Base-by-base conservation (phyloP, 2,888 invertebrate species). In the Mystacides longicornis region DNA sequence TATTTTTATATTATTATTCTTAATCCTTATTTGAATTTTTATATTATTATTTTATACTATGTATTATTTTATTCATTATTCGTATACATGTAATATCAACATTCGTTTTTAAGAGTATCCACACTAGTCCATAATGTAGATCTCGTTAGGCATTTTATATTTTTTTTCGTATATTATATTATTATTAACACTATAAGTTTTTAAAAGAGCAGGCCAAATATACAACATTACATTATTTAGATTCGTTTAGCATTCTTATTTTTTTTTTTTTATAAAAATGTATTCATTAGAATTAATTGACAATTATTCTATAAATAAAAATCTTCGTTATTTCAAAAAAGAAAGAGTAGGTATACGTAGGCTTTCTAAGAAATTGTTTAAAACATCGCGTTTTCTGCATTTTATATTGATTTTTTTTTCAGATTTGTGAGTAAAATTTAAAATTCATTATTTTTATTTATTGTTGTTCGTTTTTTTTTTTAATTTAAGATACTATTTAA, bases 271-370 rank as follows among this genome's bases (percentile, higher is more conserved):
- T 57, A 57, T 59, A 59, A 57, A 57, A n/a, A n/a, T n/a, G n/a
- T n/a, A n/a, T n/a, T 49, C n/a, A 43, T 31, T 55, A 27, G 9
- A 27, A 43, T 56, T 60, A 60, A 60, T 60, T 60, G 60, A 60
- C 60, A 58, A 57, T 60, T 57, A 57, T 54, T 27, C 60, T 60
- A 60, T 54, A 43, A 51, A 58, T n/a, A n/a, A n/a, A n/a, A n/a
- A n/a, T n/a, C n/a, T n/a, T n/a, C n/a, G n/a, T n/a, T n/a, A n/a
- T n/a, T n/a, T n/a, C n/a, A n/a, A n/a, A n/a, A n/a, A n/a, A n/a
- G n/a, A n/a, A n/a, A n/a, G n/a, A n/a, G n/a, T n/a, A n/a, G n/a
- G n/a, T n/a, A n/a, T n/a, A n/a, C n/a, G n/a, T n/a, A n/a, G n/a
- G n/a, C n/a, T n/a, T n/a, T n/a, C n/a, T n/a, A n/a, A n/a, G n/a